A percentile compares a stretch with the other conserved stretches of the same genome.
Conservation (phyloP, 2,113 vertebrate genomes). For the Caloenas nicobarica region DNA sequence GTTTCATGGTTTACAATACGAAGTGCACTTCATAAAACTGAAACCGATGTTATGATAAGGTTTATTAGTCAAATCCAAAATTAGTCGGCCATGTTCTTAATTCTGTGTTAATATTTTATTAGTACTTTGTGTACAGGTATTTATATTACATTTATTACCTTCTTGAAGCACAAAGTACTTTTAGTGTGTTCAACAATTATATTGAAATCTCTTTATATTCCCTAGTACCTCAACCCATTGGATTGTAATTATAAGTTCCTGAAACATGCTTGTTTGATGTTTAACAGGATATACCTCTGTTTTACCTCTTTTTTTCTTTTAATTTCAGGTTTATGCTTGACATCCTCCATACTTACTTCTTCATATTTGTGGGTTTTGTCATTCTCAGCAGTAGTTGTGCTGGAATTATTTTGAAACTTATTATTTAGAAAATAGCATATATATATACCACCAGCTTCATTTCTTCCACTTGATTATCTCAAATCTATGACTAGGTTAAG, state of each 20-base stretch:
- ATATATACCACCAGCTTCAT: not conserved
- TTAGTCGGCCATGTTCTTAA: not conserved
- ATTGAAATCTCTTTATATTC: not conserved
- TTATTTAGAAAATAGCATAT: not conserved
- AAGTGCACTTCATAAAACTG: not conserved
- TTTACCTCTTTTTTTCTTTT: not conserved
- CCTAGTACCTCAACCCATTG: not conserved
- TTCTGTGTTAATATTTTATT: not conserved
- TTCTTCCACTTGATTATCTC: conserved; percentile 23
- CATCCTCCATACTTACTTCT: not conserved
- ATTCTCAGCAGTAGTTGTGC: not conserved
- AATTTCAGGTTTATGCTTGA: not conserved
- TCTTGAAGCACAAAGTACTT: not conserved
- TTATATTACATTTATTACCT: not conserved
- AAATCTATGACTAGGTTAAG: conserved; percentile 35
- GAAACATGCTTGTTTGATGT: not conserved
- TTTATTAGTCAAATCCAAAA: not conserved
- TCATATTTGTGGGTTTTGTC: not conserved
- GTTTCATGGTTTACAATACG: not conserved
- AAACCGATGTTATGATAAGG: not conserved
- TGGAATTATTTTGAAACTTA: conserved; percentile 15
- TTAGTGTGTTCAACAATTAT: not conserved
- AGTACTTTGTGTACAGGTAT: not conserved
- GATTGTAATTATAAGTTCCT: not conserved
- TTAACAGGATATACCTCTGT: not conserved